Conservation (phyloP, 2,797 vertebrate species). For the Notoglanidium macrostoma region DNA sequence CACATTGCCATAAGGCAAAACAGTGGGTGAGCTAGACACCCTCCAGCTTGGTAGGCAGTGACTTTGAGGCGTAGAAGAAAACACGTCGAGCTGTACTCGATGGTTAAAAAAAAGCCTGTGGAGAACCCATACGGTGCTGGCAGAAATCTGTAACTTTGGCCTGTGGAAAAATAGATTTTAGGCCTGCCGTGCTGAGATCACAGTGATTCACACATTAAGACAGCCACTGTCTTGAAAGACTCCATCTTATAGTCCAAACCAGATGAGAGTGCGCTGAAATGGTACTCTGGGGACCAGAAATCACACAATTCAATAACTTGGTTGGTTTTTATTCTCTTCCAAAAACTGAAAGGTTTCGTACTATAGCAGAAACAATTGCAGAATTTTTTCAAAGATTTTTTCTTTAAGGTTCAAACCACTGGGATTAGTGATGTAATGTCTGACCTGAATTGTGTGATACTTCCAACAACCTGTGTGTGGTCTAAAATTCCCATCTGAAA, state of each 20-base stretch:
- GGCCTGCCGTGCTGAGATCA: slow-evolving; percentile 5
- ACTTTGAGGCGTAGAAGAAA: slow-evolving; percentile 26
- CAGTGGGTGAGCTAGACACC: slow-evolving; percentile 65
- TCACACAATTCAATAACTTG: background rate
- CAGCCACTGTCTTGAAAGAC: background rate
- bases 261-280: background rate
- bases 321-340: background rate
- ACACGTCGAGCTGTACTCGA: background rate
- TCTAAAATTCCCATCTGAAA: background rate
- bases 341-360: background rate
- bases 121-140: slow-evolving; percentile 34
- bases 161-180: slow-evolving; percentile 7
- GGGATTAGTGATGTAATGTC: background rate
- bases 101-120: slow-evolving; percentile 4
- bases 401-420: background rate
- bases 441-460: background rate
- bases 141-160: background rate
- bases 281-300: background rate
- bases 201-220: slow-evolving; percentile 11
- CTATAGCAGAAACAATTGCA: background rate
- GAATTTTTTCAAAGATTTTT: background rate
- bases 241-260: background rate
- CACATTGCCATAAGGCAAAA: slow-evolving; percentile 49
- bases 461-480: background rate
- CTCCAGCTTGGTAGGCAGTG: slow-evolving; percentile 51